Base-by-base conservation (phyloP, 1,140 invertebrate genomes). In the Trichonephila inaurata region DNA sequence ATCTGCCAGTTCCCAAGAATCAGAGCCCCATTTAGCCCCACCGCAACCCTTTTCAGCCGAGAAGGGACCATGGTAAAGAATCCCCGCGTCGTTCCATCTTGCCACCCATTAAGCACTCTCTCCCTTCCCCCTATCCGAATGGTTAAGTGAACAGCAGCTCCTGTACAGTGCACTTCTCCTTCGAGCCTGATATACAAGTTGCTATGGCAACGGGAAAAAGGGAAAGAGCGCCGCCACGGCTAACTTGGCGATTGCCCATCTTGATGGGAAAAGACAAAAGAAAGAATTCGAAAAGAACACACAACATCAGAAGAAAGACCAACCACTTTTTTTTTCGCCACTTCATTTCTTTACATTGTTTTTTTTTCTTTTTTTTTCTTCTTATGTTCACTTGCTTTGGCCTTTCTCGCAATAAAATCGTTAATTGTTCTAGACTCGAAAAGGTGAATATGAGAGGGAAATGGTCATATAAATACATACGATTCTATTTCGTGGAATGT, bases 121-220 rank as follows among this genome's bases (percentile, higher is more conserved):
- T 28, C 72, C 58, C 51, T 8, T 24, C 89, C 66, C 28, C 40
- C 44, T 51, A 51, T 51, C 8, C 64, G 12, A 58, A 72, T 44
- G 40, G 64, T 89, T 88, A 91, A 91, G 89, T 91, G 89, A 91
- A 82, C 89, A 91, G 89, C 77, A 33, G 77, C 19, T 81, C 86
- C 86, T 85, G 82, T 85, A 85, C 82, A 85, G 82, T 85, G 82
- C 58, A 61, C 86, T 88, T 88, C 86, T 88, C 58, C 16, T 60
- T 60, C 86, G 60, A 51, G 44, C 2, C 61, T 66, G 72, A 81
- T 82, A 64, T 19, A 62, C 89, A 28, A 51, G 89, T 91, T 91
- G 51, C 24, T 58, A 91, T 91, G 89, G 77, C 2, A 61, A 91
- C 89, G 40, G 77, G 88, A 60, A 62, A 40, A 81, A n/a, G n/a